Evolutionary conservation across 2,888 invertebrate genomes (phyloP), one percentile per base, ranked within the genome.

Genomic region (Micropterix aruncella): DNA sequence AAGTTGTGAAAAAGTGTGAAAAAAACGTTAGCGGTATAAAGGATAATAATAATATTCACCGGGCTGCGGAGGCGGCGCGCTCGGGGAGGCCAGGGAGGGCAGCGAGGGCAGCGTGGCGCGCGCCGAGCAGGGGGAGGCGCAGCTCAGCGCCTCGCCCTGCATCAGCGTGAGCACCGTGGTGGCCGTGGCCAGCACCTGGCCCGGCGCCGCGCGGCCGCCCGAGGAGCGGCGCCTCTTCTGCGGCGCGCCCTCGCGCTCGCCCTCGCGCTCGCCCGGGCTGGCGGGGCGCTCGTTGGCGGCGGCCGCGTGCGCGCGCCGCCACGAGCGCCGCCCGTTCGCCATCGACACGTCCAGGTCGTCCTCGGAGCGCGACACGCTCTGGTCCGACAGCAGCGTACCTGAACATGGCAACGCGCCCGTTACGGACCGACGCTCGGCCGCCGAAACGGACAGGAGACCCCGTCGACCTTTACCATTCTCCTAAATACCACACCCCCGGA

Each of bases 341-440:
- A 70, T 53, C 0, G 75, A 74, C 1, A 70, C 56, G 51, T 87
- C 84, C 44, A 89, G 63, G 59, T 88, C 87, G 53, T 90, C 89
- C 55, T 88, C 90, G 0, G 89, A 89, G 19, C 83, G 79, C 12
- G 90, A 89, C 57, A 83, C 83, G 51, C 87, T 87, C 57, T 86
- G 76, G 57, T 87, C 86, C 1, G 85, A 84, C 27, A 87, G 63
- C 12, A 88, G 66, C 0, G 85, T 85, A 16, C 80, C 81, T 71
- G 61, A n/a, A n/a, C n/a, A n/a, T n/a, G n/a, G n/a, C n/a, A n/a
- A n/a, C n/a, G n/a, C n/a, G n/a, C n/a, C n/a, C n/a, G n/a, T n/a
- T n/a, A n/a, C n/a, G n/a, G n/a, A n/a, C n/a, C n/a, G n/a, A n/a
- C n/a, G n/a, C n/a, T n/a, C n/a, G n/a, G n/a, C n/a, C n/a, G n/a